phyloP scores from a whole-genome alignment of 2,113 vertebrate genomes.

The Fukomys damarensis region DNA sequence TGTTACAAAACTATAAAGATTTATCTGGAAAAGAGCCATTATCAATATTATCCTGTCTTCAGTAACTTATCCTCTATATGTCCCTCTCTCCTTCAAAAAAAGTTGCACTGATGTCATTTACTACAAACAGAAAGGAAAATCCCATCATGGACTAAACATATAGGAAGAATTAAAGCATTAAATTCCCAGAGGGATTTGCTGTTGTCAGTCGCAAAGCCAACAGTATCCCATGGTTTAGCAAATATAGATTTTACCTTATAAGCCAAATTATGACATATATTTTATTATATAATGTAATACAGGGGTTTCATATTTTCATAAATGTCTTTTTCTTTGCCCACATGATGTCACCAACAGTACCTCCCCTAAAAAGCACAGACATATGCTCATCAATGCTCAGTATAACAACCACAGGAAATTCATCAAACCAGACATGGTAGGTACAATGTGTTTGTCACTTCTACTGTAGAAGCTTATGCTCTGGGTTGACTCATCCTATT shows the following conservation, averaged over 20 bases:
- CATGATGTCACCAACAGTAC: not conserved
- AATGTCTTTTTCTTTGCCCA: not conserved
- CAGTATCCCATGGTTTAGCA: not conserved
- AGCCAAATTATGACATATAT: not conserved
- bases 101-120: not conserved
- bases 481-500: not conserved
- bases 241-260: not conserved
- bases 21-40: constrained; percentile 3
- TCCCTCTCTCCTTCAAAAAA: not conserved
- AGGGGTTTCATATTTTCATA: not conserved
- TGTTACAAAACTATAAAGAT: not conserved
- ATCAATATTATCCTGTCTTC: not conserved
- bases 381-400: not conserved
- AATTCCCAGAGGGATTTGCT: not conserved
- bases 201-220: not conserved
- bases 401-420: not conserved
- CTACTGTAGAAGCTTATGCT: not conserved
- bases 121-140: not conserved
- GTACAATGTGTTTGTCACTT: not conserved
- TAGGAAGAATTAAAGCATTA: not conserved
- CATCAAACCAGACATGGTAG: not conserved
- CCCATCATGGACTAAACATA: not conserved
- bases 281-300: not conserved
- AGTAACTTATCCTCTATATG: not conserved
- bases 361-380: not conserved